Percentiles rank a stretch among this genome's conserved stretches.
phyloP scores from a whole-genome alignment of 2,888 invertebrate genomes.

The Anoplius nigerrimus region DNA sequence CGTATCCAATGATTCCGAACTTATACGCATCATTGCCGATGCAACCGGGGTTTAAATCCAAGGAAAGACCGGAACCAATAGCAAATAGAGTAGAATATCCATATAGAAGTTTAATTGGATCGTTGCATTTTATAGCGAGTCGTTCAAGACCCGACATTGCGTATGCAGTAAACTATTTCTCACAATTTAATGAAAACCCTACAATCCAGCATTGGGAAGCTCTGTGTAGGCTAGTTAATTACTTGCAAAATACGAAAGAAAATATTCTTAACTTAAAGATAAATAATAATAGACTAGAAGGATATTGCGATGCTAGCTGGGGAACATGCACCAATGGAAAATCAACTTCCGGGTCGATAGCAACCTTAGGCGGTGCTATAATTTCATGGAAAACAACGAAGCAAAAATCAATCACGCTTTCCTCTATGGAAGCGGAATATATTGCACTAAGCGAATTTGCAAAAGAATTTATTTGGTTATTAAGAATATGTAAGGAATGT shows the following conservation, averaged over 20 bases:
- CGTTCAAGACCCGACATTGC: slow-evolving; percentile 46
- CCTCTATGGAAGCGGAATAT: slow-evolving; percentile 53
- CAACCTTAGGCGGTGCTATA: slow-evolving; percentile 13
- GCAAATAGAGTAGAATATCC: slow-evolving; percentile 23
- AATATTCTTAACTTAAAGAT: slow-evolving; percentile 24
- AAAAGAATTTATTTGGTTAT: slow-evolving; percentile 43
- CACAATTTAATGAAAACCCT: slow-evolving; percentile 33
- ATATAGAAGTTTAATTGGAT: slow-evolving; percentile 40
- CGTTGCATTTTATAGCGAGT: slow-evolving; percentile 35
- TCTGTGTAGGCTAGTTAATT: slow-evolving; percentile 37
- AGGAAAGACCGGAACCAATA: slow-evolving; percentile 20
- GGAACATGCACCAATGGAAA: slow-evolving; percentile 9
- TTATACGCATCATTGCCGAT: slow-evolving; percentile 1
- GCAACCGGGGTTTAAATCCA: slow-evolving; percentile 4
- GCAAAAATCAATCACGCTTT: slow-evolving; percentile 49
- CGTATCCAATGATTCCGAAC: neutral
- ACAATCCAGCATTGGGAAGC: slow-evolving; percentile 41
- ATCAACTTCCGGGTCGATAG: slow-evolving; percentile 33
- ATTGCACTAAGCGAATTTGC: slow-evolving; percentile 45
- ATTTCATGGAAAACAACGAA: slow-evolving; percentile 37
- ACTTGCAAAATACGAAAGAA: slow-evolving; percentile 33
- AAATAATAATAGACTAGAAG: neutral
- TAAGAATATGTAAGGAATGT: slow-evolving; percentile 18
- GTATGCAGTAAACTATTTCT: slow-evolving; percentile 28
- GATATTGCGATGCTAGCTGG: slow-evolving; percentile 35